Evolutionary conservation across 2,797 vertebrate genomes (phyloP).

Genomic region (Neoniphon sammara): DNA sequence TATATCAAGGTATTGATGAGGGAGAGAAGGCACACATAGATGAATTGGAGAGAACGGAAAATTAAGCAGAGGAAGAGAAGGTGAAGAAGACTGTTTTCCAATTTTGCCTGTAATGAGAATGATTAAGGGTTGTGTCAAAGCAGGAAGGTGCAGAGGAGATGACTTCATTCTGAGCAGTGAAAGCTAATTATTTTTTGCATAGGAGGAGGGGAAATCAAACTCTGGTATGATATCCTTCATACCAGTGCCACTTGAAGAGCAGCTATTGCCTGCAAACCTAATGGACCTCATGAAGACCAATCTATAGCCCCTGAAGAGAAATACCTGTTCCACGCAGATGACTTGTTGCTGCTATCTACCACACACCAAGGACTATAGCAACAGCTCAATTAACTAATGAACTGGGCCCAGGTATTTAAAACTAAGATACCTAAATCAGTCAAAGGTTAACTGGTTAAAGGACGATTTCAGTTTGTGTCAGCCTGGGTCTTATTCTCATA

Average conservation of each 20-base stretch:
- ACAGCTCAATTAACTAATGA: too few relatives aligned
- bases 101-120: slow-evolving; percentile 47
- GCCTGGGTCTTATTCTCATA: too few relatives aligned
- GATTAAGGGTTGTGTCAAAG: slow-evolving; percentile 47
- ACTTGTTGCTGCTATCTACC: too few relatives aligned
- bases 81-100: slow-evolving; percentile 14
- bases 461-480: too few relatives aligned
- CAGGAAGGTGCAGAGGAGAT: slow-evolving; percentile 30
- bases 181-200: slow-evolving; percentile 58
- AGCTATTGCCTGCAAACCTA: slow-evolving; percentile 13
- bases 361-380: too few relatives aligned
- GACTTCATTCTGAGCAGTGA: slow-evolving; percentile 57
- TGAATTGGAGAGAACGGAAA: slow-evolving; percentile 3
- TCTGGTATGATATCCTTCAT: slow-evolving; percentile 4
- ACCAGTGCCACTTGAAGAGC: background rate
- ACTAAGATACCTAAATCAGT: too few relatives aligned
- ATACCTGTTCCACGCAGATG: too few relatives aligned
- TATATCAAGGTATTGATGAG: background rate
- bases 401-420: too few relatives aligned
- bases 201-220: slow-evolving; percentile 19
- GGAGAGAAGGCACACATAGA: slow-evolving; percentile 2
- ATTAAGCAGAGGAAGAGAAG: slow-evolving; percentile 1
- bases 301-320: too few relatives aligned
- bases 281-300: slow-evolving; percentile 5
- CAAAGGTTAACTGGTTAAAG: too few relatives aligned